Conservation (phyloP, 2,888 invertebrate genomes). For the Hypena proboscidalis region DNA sequence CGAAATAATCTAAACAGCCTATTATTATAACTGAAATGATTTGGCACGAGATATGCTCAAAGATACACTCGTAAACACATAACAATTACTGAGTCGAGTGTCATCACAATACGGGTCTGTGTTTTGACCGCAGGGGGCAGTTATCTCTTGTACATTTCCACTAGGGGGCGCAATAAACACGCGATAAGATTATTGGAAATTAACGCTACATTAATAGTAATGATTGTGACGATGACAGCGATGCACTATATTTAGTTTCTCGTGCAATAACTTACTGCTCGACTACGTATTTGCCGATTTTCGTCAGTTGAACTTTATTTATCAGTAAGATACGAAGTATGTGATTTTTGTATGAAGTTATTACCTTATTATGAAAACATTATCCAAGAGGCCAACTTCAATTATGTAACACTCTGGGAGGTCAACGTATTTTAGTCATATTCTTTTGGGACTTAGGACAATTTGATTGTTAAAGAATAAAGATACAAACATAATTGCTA, state of each 20-base stretch:
- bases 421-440: too few species aligned
- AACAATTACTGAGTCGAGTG: slow-evolving; percentile 55
- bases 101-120: slow-evolving; percentile 59
- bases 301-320: slow-evolving; percentile 19
- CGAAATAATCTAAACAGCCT: slow-evolving; percentile 42
- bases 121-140: slow-evolving; percentile 68
- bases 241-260: slow-evolving; percentile 40
- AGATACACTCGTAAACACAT: slow-evolving; percentile 41
- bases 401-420: too few species aligned
- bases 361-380: too few species aligned
- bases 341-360: too few species aligned
- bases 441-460: too few species aligned
- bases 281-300: slow-evolving; percentile 23
- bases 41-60: slow-evolving; percentile 30
- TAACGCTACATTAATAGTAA: slow-evolving; percentile 47
- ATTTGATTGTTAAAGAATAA: too few species aligned
- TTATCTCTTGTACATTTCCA: slow-evolving; percentile 78
- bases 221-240: slow-evolving; percentile 31
- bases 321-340: too few species aligned
- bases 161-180: slow-evolving; percentile 63
- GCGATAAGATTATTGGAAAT: slow-evolving; percentile 58
- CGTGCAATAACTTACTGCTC: slow-evolving; percentile 31
- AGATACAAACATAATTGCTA: too few species aligned
- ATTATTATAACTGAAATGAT: slow-evolving; percentile 27
- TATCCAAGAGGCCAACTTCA: too few species aligned